Base-by-base conservation (phyloP, 1,140 invertebrate genomes). In the Pseudomyrmex sp. region DNA sequence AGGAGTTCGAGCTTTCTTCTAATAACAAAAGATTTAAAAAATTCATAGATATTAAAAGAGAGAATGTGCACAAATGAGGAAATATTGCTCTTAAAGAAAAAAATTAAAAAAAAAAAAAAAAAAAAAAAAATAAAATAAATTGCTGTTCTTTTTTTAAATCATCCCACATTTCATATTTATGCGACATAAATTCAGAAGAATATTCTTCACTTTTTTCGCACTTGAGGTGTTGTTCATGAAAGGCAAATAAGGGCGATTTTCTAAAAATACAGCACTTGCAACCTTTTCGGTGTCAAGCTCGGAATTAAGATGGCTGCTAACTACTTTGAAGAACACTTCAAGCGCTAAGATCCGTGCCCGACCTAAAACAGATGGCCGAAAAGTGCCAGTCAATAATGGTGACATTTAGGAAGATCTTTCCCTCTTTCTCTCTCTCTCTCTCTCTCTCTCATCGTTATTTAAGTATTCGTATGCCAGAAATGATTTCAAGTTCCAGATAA, bases 281-380 rank as follows among this genome's bases (percentile, higher is more conserved):
- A 56, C 26, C 54, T 70, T 70, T 63, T 70, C 26, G 18, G 66
- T 35, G 44, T 77, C 62, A 70, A 59, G 66, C 61, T 50, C 13
- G 20, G 66, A 46, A 66, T 66, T 66, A 48, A 54, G 9, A 80
- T 70, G 15, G 12, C 1, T 48, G 15, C 44, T 46, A 58, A 65
- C 54, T 48, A 70, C 15, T 70, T 72, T 10, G 44, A 69, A 13
- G 20, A 48, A 15, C 20, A 48, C 54, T 80, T 48, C 8, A 15
- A 18, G 66, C 26, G 23, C 70, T 59, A 77, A 35, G n/a, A 70
- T 79, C 15, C 54, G 44, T 44, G 18, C 20, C 20, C 54, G 44
- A 50, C 35, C 61, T 80, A 70, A 80, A 61, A 26, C 76, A 72
- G 66, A 72, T 20, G n/a, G 23, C 23, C 76, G n/a, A 50, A 80